Base-by-base conservation (phyloP, 1,140 invertebrate genomes). In the Tribolium madens region DNA sequence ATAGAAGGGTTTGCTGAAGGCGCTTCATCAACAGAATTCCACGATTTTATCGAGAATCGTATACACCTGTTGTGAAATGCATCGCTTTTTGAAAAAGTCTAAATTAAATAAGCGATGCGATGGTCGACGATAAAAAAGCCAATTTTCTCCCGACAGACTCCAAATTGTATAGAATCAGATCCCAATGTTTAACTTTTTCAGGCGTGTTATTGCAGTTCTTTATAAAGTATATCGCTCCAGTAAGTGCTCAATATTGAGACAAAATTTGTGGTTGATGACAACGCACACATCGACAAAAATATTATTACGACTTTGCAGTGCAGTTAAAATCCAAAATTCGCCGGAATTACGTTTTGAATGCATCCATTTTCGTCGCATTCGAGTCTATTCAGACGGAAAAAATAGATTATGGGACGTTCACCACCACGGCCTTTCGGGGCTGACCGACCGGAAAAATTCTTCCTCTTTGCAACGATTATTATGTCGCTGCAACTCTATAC, bases 121-220 rank as follows among this genome's bases (percentile, higher is more conserved):
- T 6, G 21, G 21, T 18, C 48, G 50, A 12, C 46, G 31, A 73
- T 70, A 77, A 77, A 79, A 79, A 79, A 77, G 76, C 72, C 78
- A 79, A 79, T 79, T 79, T 79, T 79, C 78, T 76, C 48, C 78
- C 73, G 64, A 47, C 60, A 76, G 69, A 76, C 75, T 76, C 69
- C 76, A 77, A 79, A 79, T 77, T 71, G 73, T 79, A 48, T 72
- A 72, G 71, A 79, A 79, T 79, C 76, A 73, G 76, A 77, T 75
- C 72, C 68, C 70, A 50, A 69, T 79, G 73, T 79, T 77, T 79
- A 77, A 79, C 78, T 73, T 79, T 77, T 79, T 77, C 71, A 79
- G 60, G 78, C 78, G 78, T 79, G 78, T 79, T 79, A 79, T 79
- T 79, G 76, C 76, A 79, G 9, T 79, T 75, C 73, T 73, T 79